phyloP scores from a whole-genome alignment of 2,113 vertebrate genomes.

The Phalacrocorax brasilianus region DNA sequence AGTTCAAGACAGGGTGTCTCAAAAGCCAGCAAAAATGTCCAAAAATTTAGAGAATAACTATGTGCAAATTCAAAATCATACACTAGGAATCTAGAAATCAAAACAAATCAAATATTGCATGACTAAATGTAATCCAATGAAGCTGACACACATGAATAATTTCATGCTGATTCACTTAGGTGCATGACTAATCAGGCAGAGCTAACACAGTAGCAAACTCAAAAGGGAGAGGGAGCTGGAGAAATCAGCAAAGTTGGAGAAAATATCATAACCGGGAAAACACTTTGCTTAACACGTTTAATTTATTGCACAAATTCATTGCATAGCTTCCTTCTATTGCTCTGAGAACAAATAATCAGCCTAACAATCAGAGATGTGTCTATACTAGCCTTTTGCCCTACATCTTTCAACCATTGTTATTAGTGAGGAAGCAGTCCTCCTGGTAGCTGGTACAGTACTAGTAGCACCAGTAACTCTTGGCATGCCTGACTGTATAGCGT shows the following conservation, averaged over 20 bases:
- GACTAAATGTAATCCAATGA: neutral
- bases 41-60: neutral
- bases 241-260: neutral
- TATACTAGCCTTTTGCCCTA: neutral
- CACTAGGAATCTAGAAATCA: neutral
- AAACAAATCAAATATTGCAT: constrained; percentile 38
- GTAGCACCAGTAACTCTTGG: neutral
- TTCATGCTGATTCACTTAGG: neutral
- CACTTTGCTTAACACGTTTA: neutral
- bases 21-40: neutral
- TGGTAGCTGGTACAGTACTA: neutral
- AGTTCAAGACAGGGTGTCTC: constrained; percentile 8
- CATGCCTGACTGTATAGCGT: too few relatives aligned
- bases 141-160: neutral
- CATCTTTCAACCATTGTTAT: neutral
- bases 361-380: neutral
- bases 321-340: neutral
- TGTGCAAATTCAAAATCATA: constrained; percentile 5
- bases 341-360: neutral
- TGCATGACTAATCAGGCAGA: neutral
- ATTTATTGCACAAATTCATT: neutral
- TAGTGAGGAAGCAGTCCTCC: neutral
- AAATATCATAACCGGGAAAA: neutral
- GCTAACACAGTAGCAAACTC: neutral
- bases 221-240: neutral